Conservation (phyloP, 1,140 invertebrate genomes). For the Uloborus diversus region DNA sequence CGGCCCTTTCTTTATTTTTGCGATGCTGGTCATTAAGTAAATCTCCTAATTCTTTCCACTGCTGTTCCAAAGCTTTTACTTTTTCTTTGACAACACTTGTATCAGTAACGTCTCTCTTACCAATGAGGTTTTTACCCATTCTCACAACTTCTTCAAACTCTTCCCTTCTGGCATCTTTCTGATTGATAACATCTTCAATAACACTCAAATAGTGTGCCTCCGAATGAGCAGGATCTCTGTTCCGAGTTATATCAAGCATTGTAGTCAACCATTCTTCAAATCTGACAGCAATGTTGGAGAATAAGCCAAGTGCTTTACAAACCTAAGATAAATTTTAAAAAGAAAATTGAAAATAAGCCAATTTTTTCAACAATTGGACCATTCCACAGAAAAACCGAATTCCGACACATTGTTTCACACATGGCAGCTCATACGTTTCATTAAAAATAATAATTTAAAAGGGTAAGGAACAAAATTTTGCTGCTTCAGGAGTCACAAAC, state of each 20-base stretch:
- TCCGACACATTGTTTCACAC: too few relatives aligned
- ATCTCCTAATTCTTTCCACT: conserved; percentile 85
- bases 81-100: conserved; percentile 84
- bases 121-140: conserved; percentile 83
- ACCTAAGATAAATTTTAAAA: conserved; percentile 64
- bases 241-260: conserved; percentile 80
- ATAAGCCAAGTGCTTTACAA: conserved; percentile 69
- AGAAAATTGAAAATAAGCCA: too few relatives aligned
- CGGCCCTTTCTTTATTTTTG: conserved; percentile 80
- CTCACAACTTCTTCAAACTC: conserved; percentile 81
- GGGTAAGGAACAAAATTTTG: too few relatives aligned
- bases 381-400: too few relatives aligned
- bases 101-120: conserved; percentile 90
- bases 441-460: too few relatives aligned
- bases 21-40: conserved; percentile 84
- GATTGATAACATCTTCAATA: conserved; percentile 70
- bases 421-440: too few relatives aligned
- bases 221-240: conserved; percentile 75
- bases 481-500: too few relatives aligned
- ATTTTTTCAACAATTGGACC: too few relatives aligned
- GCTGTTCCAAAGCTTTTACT: conserved; percentile 77
- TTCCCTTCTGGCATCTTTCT: conserved; percentile 70
- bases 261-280: conserved; percentile 66
- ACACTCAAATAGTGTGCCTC: conserved; percentile 61
- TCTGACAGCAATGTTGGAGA: conserved; percentile 62